Base-by-base conservation (phyloP, 2,797 vertebrate genomes). In the Menidia menidia region DNA sequence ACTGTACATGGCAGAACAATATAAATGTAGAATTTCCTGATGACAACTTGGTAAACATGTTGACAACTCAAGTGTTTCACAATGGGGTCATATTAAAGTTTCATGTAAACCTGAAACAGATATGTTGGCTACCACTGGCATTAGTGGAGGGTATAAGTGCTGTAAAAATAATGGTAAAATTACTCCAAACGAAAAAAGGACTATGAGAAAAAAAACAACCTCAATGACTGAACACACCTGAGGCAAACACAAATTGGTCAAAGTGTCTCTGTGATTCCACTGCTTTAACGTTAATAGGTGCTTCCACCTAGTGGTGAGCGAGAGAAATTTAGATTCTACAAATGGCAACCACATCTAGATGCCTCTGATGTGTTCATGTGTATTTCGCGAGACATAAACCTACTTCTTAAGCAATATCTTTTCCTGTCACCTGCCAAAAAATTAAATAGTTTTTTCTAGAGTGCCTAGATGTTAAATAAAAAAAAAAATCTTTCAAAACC, bases 271-370 rank as follows among this genome's bases (percentile, higher is more conserved):
- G 39, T n/a, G 44, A 47, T 6, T 2, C 19, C 42, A 62, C n/a
- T 61, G 11, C 30, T 54, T 58, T 68, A 44, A 62, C 1, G 8
- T 60, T 66, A 72, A 18, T 71, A 39, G 60, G n/a, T 86, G 83
- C 88, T 84, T 87, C 91, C 91, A 68, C 82, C 87, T 51, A 61
- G 85, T 91, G 92, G 90, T 59, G 16, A 64, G 70, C 2, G 66
- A 31, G 18, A 56, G 16, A 42, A 82, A 54, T 59, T 35, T 6
- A 25, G 1, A 56, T 30, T 52, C 61, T 39, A 64, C 25, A 59
- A 74, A 70, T 33, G 12, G 7, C 11, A 45, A 60, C 64, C 71
- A 43, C 73, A 54, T 32, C n/a, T 16, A 39, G 30, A 53, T 16
- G 32, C 14, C 3, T 65, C 6, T 19, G 13, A 33, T 25, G 30